Evolutionary conservation across 2,113 vertebrate species (phyloP).

Genomic region (Atherinomorus stipes): DNA sequence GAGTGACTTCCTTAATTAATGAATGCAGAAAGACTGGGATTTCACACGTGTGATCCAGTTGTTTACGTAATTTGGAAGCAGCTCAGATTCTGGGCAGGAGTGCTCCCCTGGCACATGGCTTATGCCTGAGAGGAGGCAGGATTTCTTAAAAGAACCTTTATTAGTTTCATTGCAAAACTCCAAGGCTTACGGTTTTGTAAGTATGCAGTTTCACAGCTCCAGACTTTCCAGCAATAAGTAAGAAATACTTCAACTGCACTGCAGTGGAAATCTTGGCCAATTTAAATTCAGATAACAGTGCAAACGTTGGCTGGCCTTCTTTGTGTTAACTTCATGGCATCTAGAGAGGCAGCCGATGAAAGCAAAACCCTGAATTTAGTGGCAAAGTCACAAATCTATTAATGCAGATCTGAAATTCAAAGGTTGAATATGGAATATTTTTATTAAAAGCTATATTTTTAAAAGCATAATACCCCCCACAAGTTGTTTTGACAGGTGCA

Average conservation of each 20-base stretch:
- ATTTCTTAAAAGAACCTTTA: slow-evolving; percentile 80
- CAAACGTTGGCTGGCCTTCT: slow-evolving; percentile 31
- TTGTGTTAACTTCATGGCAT: slow-evolving; percentile 13
- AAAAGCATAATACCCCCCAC: too few relatives aligned
- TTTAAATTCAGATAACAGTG: slow-evolving; percentile 59
- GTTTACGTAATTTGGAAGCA: slow-evolving; percentile 65
- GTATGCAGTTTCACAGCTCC: slow-evolving; percentile 71
- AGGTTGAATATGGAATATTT: too few relatives aligned
- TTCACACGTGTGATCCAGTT: slow-evolving; percentile 57
- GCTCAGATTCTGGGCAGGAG: slow-evolving; percentile 46
- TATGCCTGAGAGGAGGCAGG: slow-evolving; percentile 54
- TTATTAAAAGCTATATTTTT: too few relatives aligned
- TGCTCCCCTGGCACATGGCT: slow-evolving; percentile 47
- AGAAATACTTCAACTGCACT: slow-evolving; percentile 56
- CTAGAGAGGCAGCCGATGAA: slow-evolving; percentile 19
- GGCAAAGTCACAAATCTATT: slow-evolving; percentile 16
- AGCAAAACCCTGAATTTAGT: slow-evolving; percentile 1
- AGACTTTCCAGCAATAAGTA: slow-evolving; percentile 73
- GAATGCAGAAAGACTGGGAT: slow-evolving; percentile 34
- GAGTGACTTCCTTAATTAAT: slow-evolving; percentile 43
- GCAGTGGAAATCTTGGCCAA: slow-evolving; percentile 27
- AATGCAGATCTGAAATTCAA: too few relatives aligned
- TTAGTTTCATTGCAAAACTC: slow-evolving; percentile 78
- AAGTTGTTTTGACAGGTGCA: too few relatives aligned
- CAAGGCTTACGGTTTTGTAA: slow-evolving; percentile 72